Evolutionary conservation across 2,888 invertebrate genomes (phyloP).

Genomic region (Troides helena): DNA sequence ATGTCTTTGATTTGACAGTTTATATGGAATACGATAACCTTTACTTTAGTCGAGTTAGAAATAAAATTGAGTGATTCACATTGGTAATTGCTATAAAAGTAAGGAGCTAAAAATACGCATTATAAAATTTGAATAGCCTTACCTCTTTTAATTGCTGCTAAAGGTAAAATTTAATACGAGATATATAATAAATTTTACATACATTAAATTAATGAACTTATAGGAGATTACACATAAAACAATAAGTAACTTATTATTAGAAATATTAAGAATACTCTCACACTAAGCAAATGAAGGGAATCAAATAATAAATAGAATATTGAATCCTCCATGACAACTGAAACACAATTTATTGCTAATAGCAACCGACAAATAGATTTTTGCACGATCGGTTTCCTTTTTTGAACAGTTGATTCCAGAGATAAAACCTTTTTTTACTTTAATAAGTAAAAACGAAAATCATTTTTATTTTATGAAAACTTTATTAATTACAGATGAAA

Average conservation of each 20-base stretch:
- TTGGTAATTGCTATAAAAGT: too few relatives aligned
- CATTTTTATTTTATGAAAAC: constrained; percentile 11
- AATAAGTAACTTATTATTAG: constrained; percentile 21
- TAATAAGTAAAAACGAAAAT: neutral
- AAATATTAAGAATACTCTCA: constrained; percentile 15
- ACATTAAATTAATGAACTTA: neutral
- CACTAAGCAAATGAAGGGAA: constrained; percentile 20
- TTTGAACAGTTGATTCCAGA: neutral
- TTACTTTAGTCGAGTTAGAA: neutral
- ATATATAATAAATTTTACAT: neutral
- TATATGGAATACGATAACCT: neutral
- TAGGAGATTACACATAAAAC: neutral
- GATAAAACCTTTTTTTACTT: constrained; percentile 8
- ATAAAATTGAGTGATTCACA: neutral
- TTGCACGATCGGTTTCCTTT: neutral
- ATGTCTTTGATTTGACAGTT: constrained; percentile 8
- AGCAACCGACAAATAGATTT: constrained; percentile 29
- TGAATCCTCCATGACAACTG: constrained; percentile 51
- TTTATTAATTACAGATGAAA: constrained; percentile 51
- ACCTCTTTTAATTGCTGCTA: constrained; percentile 5
- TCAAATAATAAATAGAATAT: constrained; percentile 37
- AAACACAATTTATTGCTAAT: constrained; percentile 31
- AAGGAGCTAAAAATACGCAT: too few relatives aligned
- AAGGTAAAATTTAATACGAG: constrained; percentile 9
- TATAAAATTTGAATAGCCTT: neutral